Percentiles rank a stretch among this genome's conserved stretches.
phyloP scores from a whole-genome alignment of 2,113 vertebrate species.

The Phylloscopus whistleri region DNA sequence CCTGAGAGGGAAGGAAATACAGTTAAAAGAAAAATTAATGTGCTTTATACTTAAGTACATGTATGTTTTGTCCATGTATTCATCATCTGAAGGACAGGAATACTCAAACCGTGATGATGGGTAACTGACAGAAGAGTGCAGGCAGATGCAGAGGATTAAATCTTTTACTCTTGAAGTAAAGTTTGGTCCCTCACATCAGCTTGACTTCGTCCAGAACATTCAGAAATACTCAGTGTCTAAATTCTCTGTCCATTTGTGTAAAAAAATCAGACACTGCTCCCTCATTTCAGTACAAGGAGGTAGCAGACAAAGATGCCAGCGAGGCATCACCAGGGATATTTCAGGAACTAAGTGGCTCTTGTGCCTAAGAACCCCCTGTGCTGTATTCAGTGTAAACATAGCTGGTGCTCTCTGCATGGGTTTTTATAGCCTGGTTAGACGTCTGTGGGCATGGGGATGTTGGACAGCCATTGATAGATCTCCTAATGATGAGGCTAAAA shows the following conservation, averaged over 20 bases:
- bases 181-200: not conserved
- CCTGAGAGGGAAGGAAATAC: not conserved
- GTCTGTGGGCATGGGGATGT: not conserved
- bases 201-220: not conserved
- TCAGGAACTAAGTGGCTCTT: not conserved
- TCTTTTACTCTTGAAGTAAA: not conserved
- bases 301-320: not conserved
- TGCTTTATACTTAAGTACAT: not conserved
- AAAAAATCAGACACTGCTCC: not conserved
- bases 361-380: not conserved
- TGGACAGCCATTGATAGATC: not conserved
- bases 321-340: not conserved
- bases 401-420: not conserved
- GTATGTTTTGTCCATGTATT: not conserved
- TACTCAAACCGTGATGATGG: not conserved
- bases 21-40: not conserved
- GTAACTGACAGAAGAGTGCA: not conserved
- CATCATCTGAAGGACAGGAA: not conserved
- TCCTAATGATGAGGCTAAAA: not conserved
- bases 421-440: not conserved
- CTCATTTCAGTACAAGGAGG: not conserved
- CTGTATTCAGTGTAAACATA: fast-evolving
- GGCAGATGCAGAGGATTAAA: not conserved
- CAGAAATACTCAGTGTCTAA: not conserved
- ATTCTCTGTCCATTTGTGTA: not conserved